Base-by-base conservation (phyloP, 2,888 invertebrate genomes). In the Lamproptera curius region DNA sequence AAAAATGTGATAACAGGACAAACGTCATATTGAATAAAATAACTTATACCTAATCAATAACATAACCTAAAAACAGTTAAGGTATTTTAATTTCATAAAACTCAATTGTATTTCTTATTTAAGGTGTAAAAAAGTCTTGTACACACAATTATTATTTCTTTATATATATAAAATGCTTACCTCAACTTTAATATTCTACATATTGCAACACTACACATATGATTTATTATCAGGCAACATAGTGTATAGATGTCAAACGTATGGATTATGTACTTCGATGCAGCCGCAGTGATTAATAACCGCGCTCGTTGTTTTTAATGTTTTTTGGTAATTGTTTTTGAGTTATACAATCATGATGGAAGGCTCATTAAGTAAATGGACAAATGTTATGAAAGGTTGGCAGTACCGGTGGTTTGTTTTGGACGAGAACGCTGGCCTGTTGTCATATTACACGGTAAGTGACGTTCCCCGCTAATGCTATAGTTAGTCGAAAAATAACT, bases 331-430 rank as follows among this genome's bases (percentile, higher is more conserved):
- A 58, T 63, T 67, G 61, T 67, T 72, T 75, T 73, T 68, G 63
- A 65, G 59, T 72, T 68, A 53, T 51, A 50, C 61, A 75, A 83
- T 67, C 65, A 85, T 91, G 84, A 96, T 97, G 95, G 97, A 97
- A 89, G 97, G 97, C 68, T 95, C 96, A 53, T 87, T 97, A 55
- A 96, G 96, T 88, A 97, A 97, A 90, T 97, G 97, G 97, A 98
- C 97, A 60, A 98, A 97, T 90, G 96, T 98, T 71, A 96, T 97
- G 92, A 97, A 96, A 80, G 99, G 99, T 60, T 99, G 99, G 98
- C 99, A 99, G 84, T 98, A 98, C 88, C 92, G 99, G 61, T 99
- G 98, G 97, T 99, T 99, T 88, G 98, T 99, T 65, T 88, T 99
- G 65, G 98, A 99, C 87, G 97, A 98, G 82, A 97, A 95, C 84